Conservation (phyloP, 1,140 invertebrate species). For the Pomacea maculata region DNA sequence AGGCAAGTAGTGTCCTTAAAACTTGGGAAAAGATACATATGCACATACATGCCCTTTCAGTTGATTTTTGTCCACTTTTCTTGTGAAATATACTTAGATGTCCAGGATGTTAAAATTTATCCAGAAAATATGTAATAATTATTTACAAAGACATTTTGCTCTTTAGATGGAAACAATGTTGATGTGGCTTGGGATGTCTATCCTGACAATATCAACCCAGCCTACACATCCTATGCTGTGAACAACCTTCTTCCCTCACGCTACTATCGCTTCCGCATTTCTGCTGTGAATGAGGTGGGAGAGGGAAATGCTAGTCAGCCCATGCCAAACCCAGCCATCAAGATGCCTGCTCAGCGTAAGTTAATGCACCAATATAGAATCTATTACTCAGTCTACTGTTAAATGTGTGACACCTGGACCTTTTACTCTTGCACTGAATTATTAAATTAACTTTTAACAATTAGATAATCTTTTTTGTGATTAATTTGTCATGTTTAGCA, state of each 20-base stretch:
- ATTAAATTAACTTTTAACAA: too few relatives aligned
- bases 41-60: too few relatives aligned
- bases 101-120: slow-evolving; percentile 5
- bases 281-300: slow-evolving; percentile 89
- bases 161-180: slow-evolving; percentile 31
- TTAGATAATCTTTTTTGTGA: too few relatives aligned
- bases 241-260: slow-evolving; percentile 91
- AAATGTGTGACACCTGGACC: too few relatives aligned
- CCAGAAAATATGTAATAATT: not conserved
- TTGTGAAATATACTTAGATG: too few relatives aligned
- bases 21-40: too few relatives aligned
- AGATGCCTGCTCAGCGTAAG: slow-evolving; percentile 92
- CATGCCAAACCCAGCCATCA: slow-evolving; percentile 78
- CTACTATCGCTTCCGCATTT: slow-evolving; percentile 94
- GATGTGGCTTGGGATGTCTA: slow-evolving; percentile 81
- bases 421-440: too few relatives aligned
- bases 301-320: slow-evolving; percentile 89
- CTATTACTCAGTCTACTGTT: not conserved
- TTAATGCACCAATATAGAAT: not conserved
- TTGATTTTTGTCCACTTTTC: too few relatives aligned
- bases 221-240: slow-evolving; percentile 78
- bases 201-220: slow-evolving; percentile 83
- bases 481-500: too few relatives aligned
- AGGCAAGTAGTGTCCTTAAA: too few relatives aligned
- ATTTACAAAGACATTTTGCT: slow-evolving; percentile 9